These are phyloP conservation scores for Trididemnum miniatum DNA, from an alignment of 23 tunicate species.

Conservation along the genomic window DNA sequence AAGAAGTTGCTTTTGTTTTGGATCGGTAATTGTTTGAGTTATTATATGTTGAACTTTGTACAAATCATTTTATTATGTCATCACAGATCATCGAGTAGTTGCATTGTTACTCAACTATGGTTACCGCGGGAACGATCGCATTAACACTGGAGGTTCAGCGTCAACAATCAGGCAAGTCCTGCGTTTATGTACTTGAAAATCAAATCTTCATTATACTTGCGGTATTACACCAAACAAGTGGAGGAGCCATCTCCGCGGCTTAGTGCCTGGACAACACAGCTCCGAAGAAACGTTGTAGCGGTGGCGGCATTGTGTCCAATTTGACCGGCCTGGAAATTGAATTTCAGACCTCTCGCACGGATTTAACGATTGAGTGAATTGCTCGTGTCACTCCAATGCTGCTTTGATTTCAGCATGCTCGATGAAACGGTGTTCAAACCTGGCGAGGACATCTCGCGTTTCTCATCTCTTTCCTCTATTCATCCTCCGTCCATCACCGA, in stretches of 20 bases:
- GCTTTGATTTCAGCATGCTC: constrained; percentile 42
- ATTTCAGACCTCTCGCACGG: no score
- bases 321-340: no score
- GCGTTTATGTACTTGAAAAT: no score
- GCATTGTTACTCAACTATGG: constrained; percentile 71
- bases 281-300: no score
- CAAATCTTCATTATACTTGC: no score
- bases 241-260: no score
- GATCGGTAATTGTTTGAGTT: constrained; percentile 49
- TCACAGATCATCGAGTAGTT: constrained; percentile 73
- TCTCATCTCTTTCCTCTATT: constrained; percentile 62
- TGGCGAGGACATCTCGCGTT: constrained; percentile 34
- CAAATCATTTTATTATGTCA: neutral
- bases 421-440: constrained; percentile 75
- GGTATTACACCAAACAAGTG: no score
- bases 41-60: neutral
- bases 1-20: constrained; percentile 67
- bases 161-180: constrained; percentile 61
- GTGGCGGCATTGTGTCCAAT: no score
- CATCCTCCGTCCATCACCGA: constrained; percentile 4
- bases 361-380: no score
- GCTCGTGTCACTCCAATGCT: no score
- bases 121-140: constrained; percentile 44
- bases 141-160: constrained; percentile 66
- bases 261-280: no score